Evolutionary conservation across 2,113 vertebrate species (phyloP).

Genomic region (Corydoras sp.): DNA sequence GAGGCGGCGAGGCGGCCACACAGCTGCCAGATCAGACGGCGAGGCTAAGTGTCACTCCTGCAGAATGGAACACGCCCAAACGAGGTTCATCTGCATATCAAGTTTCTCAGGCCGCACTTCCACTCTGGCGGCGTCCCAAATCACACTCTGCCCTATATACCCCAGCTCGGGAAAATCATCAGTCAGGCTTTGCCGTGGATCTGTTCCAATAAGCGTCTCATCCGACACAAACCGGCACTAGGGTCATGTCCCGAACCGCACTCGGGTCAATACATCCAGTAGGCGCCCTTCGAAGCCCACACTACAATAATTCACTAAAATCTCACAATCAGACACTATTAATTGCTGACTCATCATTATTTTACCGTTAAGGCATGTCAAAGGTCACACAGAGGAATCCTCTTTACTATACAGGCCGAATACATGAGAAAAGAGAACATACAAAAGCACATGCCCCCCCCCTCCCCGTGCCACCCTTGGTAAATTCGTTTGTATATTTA

Average conservation of each 20-base stretch:
- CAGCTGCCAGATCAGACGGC: slow-evolving; percentile 9
- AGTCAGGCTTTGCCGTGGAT: slow-evolving; percentile 12
- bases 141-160: not conserved
- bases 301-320: not conserved
- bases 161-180: slow-evolving; percentile 24
- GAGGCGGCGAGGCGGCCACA: slow-evolving; percentile 15
- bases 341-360: not conserved
- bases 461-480: too few species aligned
- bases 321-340: too few species aligned
- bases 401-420: not conserved
- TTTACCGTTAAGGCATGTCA: not conserved
- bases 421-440: too few species aligned
- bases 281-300: not conserved
- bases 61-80: not conserved
- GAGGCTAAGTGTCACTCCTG: not conserved
- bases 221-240: not conserved
- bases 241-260: not conserved
- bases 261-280: not conserved
- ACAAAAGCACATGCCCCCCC: too few species aligned
- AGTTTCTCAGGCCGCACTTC: not conserved
- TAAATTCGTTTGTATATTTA: too few species aligned
- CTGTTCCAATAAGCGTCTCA: not conserved
- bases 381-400: not conserved
- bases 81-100: too few species aligned
- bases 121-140: slow-evolving; percentile 3